These are phyloP conservation scores for Oostethus manadensis DNA, from an alignment of 2,113 vertebrate genomes.

Conservation along the genomic window DNA sequence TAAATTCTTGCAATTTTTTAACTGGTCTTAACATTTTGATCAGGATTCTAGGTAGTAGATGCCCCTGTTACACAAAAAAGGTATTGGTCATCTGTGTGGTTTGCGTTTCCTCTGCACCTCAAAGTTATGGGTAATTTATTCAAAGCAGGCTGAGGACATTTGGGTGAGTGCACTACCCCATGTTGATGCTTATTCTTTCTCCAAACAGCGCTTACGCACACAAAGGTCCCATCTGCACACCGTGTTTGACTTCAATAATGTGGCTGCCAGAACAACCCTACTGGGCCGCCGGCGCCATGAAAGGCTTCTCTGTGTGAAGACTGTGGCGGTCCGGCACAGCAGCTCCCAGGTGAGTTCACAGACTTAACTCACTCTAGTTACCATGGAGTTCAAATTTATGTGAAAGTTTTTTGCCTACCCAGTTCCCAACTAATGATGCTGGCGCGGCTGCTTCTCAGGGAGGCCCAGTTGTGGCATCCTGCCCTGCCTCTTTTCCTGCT, in stretches of 20 bases:
- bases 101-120: too few species aligned
- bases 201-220: conserved; percentile 37
- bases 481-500: conserved; percentile 21
- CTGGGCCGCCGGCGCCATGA: conserved; percentile 44
- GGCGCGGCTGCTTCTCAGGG: background rate
- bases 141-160: too few species aligned
- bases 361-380: background rate
- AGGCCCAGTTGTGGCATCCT: background rate
- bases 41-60: too few species aligned
- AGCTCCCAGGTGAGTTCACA: conserved; percentile 61
- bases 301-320: conserved; percentile 57
- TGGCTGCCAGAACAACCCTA: conserved; percentile 37
- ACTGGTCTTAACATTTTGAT: too few species aligned
- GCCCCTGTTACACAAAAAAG: too few species aligned
- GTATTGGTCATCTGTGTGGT: too few species aligned
- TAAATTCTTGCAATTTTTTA: too few species aligned
- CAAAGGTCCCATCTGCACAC: conserved; percentile 62
- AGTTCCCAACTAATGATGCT: conserved; percentile 25
- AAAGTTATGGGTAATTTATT: too few species aligned
- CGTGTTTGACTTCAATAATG: conserved; percentile 30
- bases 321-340: conserved; percentile 58
- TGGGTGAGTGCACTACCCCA: too few species aligned
- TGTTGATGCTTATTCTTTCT: background rate
- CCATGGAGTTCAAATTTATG: background rate
- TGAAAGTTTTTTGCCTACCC: background rate